These are phyloP conservation scores for Microctenopoma stevenorrisi DNA, from an alignment of 2,797 vertebrate species.

Conservation along the genomic window DNA sequence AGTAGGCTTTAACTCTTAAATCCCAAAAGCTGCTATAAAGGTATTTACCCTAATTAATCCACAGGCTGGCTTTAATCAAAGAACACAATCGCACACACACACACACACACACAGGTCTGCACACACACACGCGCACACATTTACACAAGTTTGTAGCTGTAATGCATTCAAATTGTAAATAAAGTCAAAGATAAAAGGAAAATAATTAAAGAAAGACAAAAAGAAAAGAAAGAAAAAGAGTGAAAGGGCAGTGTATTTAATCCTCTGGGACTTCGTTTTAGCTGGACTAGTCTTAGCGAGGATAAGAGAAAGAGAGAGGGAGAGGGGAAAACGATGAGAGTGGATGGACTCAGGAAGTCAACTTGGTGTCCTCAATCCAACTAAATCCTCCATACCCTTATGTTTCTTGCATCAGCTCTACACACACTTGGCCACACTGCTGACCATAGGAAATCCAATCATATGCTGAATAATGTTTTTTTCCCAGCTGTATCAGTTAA, in stretches of 20 bases:
- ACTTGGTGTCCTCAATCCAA: constrained; percentile 76
- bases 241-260: constrained; percentile 48
- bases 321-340: constrained; percentile 46
- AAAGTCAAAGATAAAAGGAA: constrained; percentile 2
- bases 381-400: constrained; percentile 70
- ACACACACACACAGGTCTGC: background rate
- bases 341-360: constrained; percentile 64
- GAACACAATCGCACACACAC: background rate
- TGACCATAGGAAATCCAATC: constrained; percentile 16
- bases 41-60: constrained; percentile 76
- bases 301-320: constrained; percentile 38
- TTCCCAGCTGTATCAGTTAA: background rate
- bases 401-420: constrained; percentile 48
- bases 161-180: constrained; percentile 2
- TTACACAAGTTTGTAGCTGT: constrained; percentile 2
- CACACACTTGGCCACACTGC: constrained; percentile 13
- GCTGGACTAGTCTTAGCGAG: constrained; percentile 36
- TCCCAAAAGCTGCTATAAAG: constrained; percentile 73
- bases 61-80: constrained; percentile 66
- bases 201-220: background rate
- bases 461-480: background rate
- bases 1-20: constrained; percentile 68
- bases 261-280: constrained; percentile 37
- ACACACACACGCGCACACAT: background rate
- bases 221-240: constrained; percentile 16